phyloP scores from a whole-genome alignment of 2,797 vertebrate genomes.

The Manis pentadactyla region DNA sequence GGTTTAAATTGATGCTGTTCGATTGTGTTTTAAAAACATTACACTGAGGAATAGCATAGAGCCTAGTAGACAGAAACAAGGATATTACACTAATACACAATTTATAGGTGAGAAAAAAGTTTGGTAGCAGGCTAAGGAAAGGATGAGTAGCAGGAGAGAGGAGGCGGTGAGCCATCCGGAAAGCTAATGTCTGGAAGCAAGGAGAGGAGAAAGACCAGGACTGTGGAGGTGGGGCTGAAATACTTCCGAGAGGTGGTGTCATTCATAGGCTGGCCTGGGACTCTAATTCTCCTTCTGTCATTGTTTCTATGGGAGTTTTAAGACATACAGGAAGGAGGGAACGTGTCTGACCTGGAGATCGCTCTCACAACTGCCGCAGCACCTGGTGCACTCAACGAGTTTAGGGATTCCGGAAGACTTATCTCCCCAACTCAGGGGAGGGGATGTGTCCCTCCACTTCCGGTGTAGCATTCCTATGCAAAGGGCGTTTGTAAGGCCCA shows the following conservation, averaged over 20 bases:
- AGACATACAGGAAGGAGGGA: not conserved
- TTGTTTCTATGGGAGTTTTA: not conserved
- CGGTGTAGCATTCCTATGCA: not conserved
- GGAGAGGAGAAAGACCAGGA: not conserved
- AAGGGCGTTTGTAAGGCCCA: not conserved
- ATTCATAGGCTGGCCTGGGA: not conserved
- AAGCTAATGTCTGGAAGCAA: not conserved
- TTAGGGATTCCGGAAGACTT: not conserved
- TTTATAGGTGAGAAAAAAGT: not conserved
- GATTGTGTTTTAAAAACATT: constrained; percentile 24
- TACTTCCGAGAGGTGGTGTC: not conserved
- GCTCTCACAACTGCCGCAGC: not conserved
- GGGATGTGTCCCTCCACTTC: not conserved
- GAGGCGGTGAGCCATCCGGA: not conserved
- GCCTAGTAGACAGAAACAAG: not conserved
- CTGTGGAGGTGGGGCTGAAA: not conserved
- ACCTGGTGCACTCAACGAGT: not conserved
- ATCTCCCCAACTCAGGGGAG: not conserved
- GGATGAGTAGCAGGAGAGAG: not conserved
- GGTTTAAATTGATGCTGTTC: constrained; percentile 1
- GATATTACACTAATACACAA: not conserved
- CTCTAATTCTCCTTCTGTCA: not conserved
- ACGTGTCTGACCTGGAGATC: not conserved
- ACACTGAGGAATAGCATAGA: not conserved
- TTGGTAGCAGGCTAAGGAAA: not conserved